Percentiles rank a stretch among this genome's conserved stretches.
phyloP scores from a whole-genome alignment of 2,797 vertebrate genomes.

The Schizopygopsis malacanthus region DNA sequence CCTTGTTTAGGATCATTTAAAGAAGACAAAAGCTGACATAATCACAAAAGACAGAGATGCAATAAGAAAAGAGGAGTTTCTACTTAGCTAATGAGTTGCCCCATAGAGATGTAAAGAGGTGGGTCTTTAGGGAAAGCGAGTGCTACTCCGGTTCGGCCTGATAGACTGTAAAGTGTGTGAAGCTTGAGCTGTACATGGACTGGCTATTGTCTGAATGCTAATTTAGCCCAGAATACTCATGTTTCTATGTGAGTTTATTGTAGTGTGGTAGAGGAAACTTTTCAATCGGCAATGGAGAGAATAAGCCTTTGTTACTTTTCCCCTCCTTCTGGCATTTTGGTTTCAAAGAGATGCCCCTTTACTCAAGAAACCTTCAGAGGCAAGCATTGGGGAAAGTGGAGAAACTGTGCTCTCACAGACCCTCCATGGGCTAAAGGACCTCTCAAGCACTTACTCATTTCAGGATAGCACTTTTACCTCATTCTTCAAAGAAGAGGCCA shows the following conservation, averaged over 20 bases:
- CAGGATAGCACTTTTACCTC: conserved; percentile 53
- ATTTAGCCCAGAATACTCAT: conserved; percentile 69
- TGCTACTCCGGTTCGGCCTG: conserved; percentile 69
- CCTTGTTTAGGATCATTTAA: conserved; percentile 89
- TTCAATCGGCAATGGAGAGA: conserved; percentile 75
- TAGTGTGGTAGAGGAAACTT: conserved; percentile 68
- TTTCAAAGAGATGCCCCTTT: conserved; percentile 72
- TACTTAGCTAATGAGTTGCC: conserved; percentile 90
- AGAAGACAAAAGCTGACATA: conserved; percentile 82
- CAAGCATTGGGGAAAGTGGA: conserved; percentile 50
- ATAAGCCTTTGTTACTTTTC: conserved; percentile 76
- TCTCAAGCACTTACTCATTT: conserved; percentile 58
- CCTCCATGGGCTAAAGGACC: conserved; percentile 69
- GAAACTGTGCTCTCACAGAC: conserved; percentile 65
- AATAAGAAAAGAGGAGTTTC: conserved; percentile 87
- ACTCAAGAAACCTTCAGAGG: conserved; percentile 67
- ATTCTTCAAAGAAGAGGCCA: conserved; percentile 65
- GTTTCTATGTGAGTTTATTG: conserved; percentile 74
- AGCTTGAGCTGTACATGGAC: conserved; percentile 69
- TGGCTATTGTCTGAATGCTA: conserved; percentile 79
- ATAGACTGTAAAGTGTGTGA: conserved; percentile 77
- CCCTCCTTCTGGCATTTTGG: conserved; percentile 71
- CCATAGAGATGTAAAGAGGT: conserved; percentile 85
- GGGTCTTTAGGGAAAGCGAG: conserved; percentile 76
- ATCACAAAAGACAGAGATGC: conserved; percentile 82